Evolutionary conservation across 23 tunicate genomes (phyloP).

Genomic region (Ciona savignyi): DNA sequence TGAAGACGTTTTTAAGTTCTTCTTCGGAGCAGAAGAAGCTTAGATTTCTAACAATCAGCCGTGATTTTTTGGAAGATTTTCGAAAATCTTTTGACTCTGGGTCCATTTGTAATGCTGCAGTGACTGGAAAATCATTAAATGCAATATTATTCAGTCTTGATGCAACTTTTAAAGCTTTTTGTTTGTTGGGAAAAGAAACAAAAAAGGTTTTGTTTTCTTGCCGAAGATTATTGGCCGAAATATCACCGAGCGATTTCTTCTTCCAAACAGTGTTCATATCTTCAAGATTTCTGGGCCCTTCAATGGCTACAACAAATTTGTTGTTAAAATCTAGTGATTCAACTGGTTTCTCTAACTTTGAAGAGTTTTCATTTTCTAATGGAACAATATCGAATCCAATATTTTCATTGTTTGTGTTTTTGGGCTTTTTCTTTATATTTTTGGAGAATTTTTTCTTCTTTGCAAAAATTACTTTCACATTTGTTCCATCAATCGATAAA

Average conservation of each 20-base stretch:
- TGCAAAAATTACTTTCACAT: constrained; percentile 38
- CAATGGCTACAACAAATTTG: constrained; percentile 10
- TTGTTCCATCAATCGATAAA: constrained; percentile 29
- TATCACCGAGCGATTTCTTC: constrained; percentile 6
- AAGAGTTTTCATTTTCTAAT: not conserved
- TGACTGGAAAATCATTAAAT: constrained; percentile 25
- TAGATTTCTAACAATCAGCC: constrained; percentile 75
- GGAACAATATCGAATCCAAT: not conserved
- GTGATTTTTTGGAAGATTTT: constrained; percentile 55
- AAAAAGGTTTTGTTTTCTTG: not conserved
- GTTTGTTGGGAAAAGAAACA: constrained; percentile 33
- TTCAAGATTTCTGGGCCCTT: not conserved
- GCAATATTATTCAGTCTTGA: constrained; percentile 27
- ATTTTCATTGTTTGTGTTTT: constrained; percentile 2
- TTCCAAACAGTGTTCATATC: constrained; percentile 3
- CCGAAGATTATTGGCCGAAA: not conserved
- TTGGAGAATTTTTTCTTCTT: constrained; percentile 27
- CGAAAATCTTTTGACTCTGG: constrained; percentile 42
- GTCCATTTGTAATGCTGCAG: constrained; percentile 31
- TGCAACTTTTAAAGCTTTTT: constrained; percentile 58
- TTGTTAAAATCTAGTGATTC: not conserved
- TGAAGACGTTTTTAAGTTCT: constrained; percentile 51
- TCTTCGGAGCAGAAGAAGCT: constrained; percentile 69
- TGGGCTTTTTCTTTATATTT: constrained; percentile 19
- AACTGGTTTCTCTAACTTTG: constrained; percentile 4